Evolutionary conservation across 1,140 invertebrate species (phyloP).

Genomic region (Drosophila melanica): DNA sequence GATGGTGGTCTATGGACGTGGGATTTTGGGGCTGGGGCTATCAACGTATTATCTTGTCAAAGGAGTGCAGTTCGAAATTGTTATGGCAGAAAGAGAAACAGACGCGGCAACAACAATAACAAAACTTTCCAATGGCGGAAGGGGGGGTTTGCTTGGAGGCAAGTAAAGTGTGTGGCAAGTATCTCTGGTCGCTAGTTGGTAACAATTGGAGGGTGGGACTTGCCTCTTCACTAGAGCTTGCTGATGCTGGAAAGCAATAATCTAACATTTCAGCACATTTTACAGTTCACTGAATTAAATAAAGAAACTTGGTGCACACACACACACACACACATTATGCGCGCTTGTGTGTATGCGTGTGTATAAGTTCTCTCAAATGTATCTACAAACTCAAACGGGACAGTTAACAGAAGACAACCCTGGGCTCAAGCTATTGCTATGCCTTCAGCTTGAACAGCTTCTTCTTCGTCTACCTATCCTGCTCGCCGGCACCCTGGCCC

Average conservation of each 20-base stretch:
- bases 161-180: slow-evolving; percentile 27
- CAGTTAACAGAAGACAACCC: slow-evolving; percentile 54
- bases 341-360: slow-evolving; percentile 41
- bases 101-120: slow-evolving; percentile 42
- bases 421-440: slow-evolving; percentile 5
- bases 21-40: slow-evolving; percentile 39
- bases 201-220: slow-evolving; percentile 3
- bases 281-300: slow-evolving; percentile 83
- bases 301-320: slow-evolving; percentile 75
- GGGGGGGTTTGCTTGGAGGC: not conserved
- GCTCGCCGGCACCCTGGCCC: slow-evolving; percentile 7
- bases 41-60: slow-evolving; percentile 81
- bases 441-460: slow-evolving; percentile 16
- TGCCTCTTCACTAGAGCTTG: slow-evolving; percentile 13
- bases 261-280: slow-evolving; percentile 82
- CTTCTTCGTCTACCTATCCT: slow-evolving; percentile 18
- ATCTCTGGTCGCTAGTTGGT: slow-evolving; percentile 49
- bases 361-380: slow-evolving; percentile 54
- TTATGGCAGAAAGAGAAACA: slow-evolving; percentile 67
- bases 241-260: slow-evolving; percentile 69
- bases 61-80: slow-evolving; percentile 80
- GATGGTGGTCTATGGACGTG: not conserved
- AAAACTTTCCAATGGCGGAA: slow-evolving; percentile 21
- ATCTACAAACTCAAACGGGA: slow-evolving; percentile 73
- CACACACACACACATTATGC: slow-evolving; percentile 52